Conservation (phyloP, 2,113 vertebrate genomes). For the Pterocles burchelli region DNA sequence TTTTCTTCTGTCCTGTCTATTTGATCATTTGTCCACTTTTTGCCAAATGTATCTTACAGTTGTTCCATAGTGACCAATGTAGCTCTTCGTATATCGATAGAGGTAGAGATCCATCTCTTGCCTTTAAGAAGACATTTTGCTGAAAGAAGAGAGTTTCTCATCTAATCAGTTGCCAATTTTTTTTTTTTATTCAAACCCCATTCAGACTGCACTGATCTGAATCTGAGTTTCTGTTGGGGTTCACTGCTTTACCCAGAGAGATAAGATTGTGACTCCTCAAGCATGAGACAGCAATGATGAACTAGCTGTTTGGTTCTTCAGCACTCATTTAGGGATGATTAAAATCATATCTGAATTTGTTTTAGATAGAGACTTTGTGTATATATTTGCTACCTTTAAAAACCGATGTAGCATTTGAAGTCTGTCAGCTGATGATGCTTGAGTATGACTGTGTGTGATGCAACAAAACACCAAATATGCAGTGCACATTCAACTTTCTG, state of each 20-base stretch:
- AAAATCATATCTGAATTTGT: neutral
- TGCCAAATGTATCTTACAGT: neutral
- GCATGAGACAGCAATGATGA: neutral
- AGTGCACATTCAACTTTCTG: neutral
- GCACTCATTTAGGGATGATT: neutral
- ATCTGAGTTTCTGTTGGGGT: neutral
- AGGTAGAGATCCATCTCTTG: neutral
- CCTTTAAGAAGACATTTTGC: neutral
- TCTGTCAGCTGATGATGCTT: neutral
- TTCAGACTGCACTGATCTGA: accelerated
- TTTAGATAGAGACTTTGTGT: neutral
- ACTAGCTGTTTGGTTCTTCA: neutral
- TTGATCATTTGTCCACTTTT: neutral
- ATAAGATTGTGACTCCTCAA: neutral
- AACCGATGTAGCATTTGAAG: neutral
- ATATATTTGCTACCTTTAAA: neutral
- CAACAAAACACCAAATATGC: neutral
- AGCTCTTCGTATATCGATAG: neutral
- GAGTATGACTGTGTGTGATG: neutral
- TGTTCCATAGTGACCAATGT: neutral
- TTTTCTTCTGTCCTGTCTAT: neutral
- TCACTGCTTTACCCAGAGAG: neutral
- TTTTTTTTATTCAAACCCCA: neutral
- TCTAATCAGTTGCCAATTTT: neutral
- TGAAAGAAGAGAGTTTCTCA: neutral